These are phyloP conservation scores for Litoditis marina DNA, from an alignment of 2,888 invertebrate species.

Conservation along the genomic window DNA sequence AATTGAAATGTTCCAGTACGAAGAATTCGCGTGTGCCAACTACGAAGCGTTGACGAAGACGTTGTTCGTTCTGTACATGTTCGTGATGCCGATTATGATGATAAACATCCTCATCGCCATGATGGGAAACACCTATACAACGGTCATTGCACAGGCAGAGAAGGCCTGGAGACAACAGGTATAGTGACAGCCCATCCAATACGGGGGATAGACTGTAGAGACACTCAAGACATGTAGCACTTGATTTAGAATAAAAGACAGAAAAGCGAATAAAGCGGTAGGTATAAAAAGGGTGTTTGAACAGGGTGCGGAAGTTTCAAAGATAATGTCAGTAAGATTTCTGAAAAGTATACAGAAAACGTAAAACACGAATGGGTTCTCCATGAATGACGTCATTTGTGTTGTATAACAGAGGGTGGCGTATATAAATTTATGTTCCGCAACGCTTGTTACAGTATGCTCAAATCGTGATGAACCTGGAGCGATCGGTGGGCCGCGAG, in stretches of 20 bases:
- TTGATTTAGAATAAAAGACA: too few species aligned
- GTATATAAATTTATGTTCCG: too few species aligned
- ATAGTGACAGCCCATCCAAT: too few species aligned
- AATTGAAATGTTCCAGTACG: conserved; percentile 73
- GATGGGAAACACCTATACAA: conserved; percentile 99
- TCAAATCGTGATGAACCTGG: conserved; percentile 92
- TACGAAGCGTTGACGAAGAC: conserved; percentile 88
- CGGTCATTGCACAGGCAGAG: conserved; percentile 94
- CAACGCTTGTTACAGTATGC: conserved; percentile 80
- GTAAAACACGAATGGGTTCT: too few species aligned
- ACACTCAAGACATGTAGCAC: background rate
- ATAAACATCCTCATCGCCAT: conserved; percentile 93
- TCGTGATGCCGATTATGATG: conserved; percentile 89
- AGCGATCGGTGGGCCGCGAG: conserved; percentile 84
- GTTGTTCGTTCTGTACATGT: conserved; percentile 96
- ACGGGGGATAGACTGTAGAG: background rate
- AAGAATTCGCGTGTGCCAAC: conserved; percentile 81
- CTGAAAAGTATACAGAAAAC: background rate
- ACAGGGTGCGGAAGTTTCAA: background rate
- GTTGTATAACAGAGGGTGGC: too few species aligned
- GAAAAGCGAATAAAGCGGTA: background rate
- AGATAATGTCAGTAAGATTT: background rate
- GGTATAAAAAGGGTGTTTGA: conserved; percentile 1
- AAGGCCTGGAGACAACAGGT: conserved; percentile 97
- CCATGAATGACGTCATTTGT: too few species aligned